Evolutionary conservation across 2,888 invertebrate species (phyloP).

Genomic region (Blomia tropicalis): DNA sequence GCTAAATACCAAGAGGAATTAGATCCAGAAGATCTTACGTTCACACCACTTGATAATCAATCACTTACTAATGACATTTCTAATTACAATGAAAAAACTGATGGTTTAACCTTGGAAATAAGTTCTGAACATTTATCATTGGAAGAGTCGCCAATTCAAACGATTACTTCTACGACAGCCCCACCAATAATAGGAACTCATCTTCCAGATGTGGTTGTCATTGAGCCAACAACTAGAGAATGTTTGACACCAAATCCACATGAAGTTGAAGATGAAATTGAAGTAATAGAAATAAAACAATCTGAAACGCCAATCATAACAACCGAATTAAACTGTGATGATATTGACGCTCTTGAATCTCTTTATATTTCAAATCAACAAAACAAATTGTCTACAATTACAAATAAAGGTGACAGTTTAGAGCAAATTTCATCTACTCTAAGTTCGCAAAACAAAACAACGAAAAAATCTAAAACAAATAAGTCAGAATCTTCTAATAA

Average conservation of each 20-base stretch:
- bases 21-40: constrained; percentile 46
- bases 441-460: not conserved
- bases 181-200: no score
- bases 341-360: not conserved
- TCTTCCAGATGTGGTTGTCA: no score
- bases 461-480: not conserved
- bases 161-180: not conserved
- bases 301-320: not conserved
- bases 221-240: no score
- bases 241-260: not conserved
- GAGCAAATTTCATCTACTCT: not conserved
- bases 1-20: constrained; percentile 69
- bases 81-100: not conserved
- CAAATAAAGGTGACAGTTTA: no score
- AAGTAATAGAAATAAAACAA: not conserved
- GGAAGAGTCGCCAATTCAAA: not conserved
- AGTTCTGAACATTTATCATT: not conserved
- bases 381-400: not conserved
- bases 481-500: not conserved
- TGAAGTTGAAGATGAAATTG: not conserved
- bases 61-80: not conserved
- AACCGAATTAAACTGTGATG: not conserved
- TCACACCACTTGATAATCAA: not conserved
- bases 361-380: not conserved
- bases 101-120: not conserved